Conservation (phyloP, 2,888 invertebrate species). For the Acheta domesticus region DNA sequence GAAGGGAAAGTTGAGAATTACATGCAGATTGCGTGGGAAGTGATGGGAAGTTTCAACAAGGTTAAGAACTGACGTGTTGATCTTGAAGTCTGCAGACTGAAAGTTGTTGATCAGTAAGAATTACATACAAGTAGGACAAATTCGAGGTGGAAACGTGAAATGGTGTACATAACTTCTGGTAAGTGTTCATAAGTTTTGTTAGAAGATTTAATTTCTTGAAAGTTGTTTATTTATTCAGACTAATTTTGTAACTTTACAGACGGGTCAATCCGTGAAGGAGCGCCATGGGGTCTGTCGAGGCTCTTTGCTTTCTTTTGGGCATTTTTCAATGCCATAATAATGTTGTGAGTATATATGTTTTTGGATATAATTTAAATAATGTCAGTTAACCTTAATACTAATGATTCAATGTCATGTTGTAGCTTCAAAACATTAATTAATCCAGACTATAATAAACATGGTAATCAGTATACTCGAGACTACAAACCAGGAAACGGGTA, state of each 20-base stretch:
- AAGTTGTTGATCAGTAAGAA: too few species aligned
- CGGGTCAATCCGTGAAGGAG: neutral
- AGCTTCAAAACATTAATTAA: neutral
- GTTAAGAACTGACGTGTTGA: too few species aligned
- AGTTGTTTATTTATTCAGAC: neutral
- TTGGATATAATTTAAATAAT: too few species aligned
- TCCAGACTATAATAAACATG: neutral
- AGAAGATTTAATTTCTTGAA: neutral
- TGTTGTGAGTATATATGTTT: neutral
- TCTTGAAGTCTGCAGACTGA: too few species aligned
- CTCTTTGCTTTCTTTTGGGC: neutral
- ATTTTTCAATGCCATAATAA: constrained; percentile 1
- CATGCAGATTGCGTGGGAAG: too few species aligned
- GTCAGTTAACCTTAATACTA: too few species aligned
- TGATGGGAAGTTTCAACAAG: too few species aligned
- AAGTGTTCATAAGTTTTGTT: neutral
- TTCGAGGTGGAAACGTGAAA: too few species aligned
- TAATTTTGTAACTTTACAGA: neutral
- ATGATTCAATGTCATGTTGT: neutral
- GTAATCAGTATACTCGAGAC: neutral
- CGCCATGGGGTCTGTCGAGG: neutral
- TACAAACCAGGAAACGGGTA: neutral
- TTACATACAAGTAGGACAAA: too few species aligned
- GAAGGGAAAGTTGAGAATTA: too few species aligned
- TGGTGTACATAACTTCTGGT: neutral